Evolutionary conservation across 2,797 vertebrate genomes (phyloP).

Genomic region (Falco naumanni): DNA sequence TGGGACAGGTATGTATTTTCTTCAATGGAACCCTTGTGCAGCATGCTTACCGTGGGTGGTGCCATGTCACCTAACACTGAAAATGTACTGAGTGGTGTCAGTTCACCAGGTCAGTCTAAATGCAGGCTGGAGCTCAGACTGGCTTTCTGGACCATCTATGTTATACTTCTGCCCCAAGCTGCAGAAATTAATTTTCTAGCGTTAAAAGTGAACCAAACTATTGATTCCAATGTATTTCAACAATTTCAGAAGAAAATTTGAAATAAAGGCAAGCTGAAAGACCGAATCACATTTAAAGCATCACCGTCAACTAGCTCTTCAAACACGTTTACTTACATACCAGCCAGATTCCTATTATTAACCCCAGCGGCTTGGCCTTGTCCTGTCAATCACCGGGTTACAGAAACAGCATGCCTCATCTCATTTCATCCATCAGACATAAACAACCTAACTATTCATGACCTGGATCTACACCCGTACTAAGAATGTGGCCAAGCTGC

Average conservation of each 20-base stretch:
- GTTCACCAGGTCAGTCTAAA: background rate
- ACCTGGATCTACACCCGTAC: background rate
- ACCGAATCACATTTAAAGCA: background rate
- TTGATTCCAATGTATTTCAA: background rate
- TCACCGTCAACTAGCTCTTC: background rate
- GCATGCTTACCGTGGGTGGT: background rate
- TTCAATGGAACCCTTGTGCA: background rate
- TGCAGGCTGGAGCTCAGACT: background rate
- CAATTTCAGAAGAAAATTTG: background rate
- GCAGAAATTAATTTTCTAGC: background rate
- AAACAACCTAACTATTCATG: background rate
- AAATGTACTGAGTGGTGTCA: background rate
- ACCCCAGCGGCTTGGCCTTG: background rate
- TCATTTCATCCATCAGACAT: background rate
- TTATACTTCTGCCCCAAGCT: background rate
- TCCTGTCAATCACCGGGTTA: background rate
- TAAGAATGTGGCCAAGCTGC: background rate
- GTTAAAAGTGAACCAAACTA: background rate
- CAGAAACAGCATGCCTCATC: background rate
- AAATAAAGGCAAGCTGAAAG: background rate
- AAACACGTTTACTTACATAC: background rate
- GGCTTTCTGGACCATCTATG: background rate
- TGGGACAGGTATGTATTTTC: background rate
- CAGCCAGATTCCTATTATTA: background rate
- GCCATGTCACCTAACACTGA: background rate